phyloP scores from a whole-genome alignment of 2,888 invertebrate species.

The Sericinus montela region DNA sequence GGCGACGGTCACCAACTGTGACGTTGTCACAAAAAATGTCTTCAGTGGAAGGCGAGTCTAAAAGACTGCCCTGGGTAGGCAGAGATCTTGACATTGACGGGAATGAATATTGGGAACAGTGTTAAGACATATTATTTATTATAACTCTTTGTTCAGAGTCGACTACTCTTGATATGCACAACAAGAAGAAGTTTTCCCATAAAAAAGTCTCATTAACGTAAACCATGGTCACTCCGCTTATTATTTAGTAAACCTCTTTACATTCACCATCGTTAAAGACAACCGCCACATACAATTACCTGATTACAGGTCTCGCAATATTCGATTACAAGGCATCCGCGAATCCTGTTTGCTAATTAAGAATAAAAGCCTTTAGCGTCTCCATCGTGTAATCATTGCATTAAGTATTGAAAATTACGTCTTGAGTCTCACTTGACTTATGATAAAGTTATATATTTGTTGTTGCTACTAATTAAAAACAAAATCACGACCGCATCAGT shows the following conservation, averaged over 20 bases:
- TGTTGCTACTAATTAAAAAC: not conserved
- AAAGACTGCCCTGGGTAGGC: no score
- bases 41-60: no score
- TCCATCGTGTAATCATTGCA: constrained; percentile 2
- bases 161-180: no score
- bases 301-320: constrained; percentile 1
- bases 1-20: no score
- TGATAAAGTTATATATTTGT: not conserved
- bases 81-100: no score
- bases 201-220: not conserved
- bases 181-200: no score
- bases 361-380: not conserved
- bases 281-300: not conserved
- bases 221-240: not conserved
- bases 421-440: not conserved
- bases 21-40: no score
- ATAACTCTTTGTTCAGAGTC: no score
- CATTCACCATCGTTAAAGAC: not conserved
- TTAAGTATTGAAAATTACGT: not conserved
- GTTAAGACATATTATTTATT: no score
- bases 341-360: not conserved
- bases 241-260: constrained; percentile 1
- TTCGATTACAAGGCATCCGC: not conserved
- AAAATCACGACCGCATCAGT: no score
- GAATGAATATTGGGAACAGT: no score